These are phyloP conservation scores for Itoplectis maculator DNA, from an alignment of 2,888 invertebrate species.

Conservation along the genomic window DNA sequence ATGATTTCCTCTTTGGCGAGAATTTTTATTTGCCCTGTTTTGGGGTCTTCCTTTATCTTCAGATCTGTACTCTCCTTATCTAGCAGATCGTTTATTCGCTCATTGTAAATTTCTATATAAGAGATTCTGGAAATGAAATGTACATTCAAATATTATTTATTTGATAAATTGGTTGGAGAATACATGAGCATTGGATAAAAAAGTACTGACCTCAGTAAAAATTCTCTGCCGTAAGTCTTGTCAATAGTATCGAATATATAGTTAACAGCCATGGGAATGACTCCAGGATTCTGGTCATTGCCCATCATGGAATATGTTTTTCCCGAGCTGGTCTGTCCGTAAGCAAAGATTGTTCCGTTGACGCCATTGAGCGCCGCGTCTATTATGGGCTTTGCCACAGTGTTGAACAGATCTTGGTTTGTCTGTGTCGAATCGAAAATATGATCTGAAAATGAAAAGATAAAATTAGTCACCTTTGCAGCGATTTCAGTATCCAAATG, in stretches of 20 bases:
- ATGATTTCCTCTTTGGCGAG: conserved; percentile 89
- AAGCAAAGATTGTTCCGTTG: conserved; percentile 96
- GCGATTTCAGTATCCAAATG: not conserved
- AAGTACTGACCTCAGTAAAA: conserved; percentile 88
- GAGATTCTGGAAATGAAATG: conserved; percentile 87
- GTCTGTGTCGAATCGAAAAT: conserved; percentile 88
- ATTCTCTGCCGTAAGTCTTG: conserved; percentile 88
- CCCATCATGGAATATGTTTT: conserved; percentile 95
- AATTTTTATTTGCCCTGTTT: conserved; percentile 88
- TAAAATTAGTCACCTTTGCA: not conserved
- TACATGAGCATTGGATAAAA: not conserved
- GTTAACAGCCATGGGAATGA: conserved; percentile 90
- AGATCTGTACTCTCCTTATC: conserved; percentile 87
- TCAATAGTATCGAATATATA: conserved; percentile 90
- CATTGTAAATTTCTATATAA: conserved; percentile 96
- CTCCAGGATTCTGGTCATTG: conserved; percentile 88
- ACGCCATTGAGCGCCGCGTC: conserved; percentile 90
- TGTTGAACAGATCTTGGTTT: conserved; percentile 88
- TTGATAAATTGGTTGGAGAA: too few species aligned
- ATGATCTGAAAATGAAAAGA: conserved; percentile 87
- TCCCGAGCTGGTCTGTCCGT: conserved; percentile 96
- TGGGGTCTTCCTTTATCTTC: conserved; percentile 87
- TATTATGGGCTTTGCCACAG: conserved; percentile 90
- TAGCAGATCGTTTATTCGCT: conserved; percentile 92
- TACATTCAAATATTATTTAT: too few species aligned